Evolutionary conservation across 2,113 vertebrate species (phyloP).

Genomic region (Podilymbus podiceps): DNA sequence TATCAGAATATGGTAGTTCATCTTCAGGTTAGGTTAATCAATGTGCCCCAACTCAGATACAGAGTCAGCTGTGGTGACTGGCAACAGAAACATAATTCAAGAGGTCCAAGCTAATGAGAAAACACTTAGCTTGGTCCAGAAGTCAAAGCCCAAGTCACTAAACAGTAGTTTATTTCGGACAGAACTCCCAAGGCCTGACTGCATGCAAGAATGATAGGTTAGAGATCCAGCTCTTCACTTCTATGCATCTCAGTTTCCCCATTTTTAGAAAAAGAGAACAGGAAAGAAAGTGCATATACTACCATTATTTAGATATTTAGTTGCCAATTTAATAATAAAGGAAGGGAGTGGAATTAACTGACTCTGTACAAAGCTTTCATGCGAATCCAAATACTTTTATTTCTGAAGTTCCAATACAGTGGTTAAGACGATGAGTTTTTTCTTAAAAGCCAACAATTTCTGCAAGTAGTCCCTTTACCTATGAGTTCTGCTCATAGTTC

Average conservation of each 20-base stretch:
- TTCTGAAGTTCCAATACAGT: neutral
- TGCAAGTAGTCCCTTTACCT: neutral
- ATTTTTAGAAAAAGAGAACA: neutral
- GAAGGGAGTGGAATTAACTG: fast-evolving
- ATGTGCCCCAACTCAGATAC: neutral
- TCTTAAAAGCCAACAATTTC: neutral
- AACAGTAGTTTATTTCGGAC: neutral
- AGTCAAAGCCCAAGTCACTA: neutral
- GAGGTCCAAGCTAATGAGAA: neutral
- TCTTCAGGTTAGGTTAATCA: neutral
- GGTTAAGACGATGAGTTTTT: neutral
- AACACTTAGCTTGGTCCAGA: neutral
- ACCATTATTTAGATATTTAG: neutral
- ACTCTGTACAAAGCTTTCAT: neutral
- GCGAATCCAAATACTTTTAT: neutral
- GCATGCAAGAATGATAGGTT: neutral
- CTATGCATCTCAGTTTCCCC: neutral
- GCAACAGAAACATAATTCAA: neutral
- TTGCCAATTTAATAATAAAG: neutral
- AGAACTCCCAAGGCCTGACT: neutral
- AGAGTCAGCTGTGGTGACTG: no score
- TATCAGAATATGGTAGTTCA: neutral
- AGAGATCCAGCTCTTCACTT: neutral
- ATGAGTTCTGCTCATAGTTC: neutral
- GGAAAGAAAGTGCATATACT: neutral